Conservation (phyloP, 2,797 vertebrate species). For the Ctenopoma multispine region DNA sequence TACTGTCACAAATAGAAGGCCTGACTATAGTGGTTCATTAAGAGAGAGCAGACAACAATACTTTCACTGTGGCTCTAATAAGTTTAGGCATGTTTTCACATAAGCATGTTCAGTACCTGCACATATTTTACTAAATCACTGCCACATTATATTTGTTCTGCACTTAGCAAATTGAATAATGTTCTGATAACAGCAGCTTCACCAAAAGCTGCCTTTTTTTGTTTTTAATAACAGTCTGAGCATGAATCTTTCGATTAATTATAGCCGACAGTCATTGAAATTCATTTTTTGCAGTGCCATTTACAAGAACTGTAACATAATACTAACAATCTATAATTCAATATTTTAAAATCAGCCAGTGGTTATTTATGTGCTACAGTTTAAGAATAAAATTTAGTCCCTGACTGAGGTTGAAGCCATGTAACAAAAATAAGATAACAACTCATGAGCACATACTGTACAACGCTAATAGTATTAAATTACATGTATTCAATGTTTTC, state of each 20-base stretch:
- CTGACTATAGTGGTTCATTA: conserved; percentile 75
- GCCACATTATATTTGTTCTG: conserved; percentile 60
- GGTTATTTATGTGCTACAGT: conserved; percentile 75
- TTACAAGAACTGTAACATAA: conserved; percentile 61
- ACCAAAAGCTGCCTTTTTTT: conserved; percentile 69
- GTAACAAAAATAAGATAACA: conserved; percentile 41
- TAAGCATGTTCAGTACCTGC: conserved; percentile 64
- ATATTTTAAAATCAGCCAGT: conserved; percentile 69
- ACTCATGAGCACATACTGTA: conserved; percentile 53
- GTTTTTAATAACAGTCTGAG: conserved; percentile 76
- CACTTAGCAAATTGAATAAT: conserved; percentile 57
- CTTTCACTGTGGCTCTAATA: conserved; percentile 67
- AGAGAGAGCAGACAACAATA: conserved; percentile 62
- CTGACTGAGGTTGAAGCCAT: conserved; percentile 67
- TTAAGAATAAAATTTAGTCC: conserved; percentile 59
- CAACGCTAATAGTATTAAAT: conserved; percentile 59
- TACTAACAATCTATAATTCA: conserved; percentile 53
- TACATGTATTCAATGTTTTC: conserved; percentile 43
- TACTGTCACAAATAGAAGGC: conserved; percentile 73
- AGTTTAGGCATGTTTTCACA: conserved; percentile 55
- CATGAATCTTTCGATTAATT: conserved; percentile 63
- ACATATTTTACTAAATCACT: conserved; percentile 57
- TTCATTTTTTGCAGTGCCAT: conserved; percentile 57
- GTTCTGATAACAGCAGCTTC: conserved; percentile 66
- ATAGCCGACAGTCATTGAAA: conserved; percentile 55